Evolutionary conservation across 2,113 vertebrate species (phyloP).

Genomic region (Phoxinus phoxinus): DNA sequence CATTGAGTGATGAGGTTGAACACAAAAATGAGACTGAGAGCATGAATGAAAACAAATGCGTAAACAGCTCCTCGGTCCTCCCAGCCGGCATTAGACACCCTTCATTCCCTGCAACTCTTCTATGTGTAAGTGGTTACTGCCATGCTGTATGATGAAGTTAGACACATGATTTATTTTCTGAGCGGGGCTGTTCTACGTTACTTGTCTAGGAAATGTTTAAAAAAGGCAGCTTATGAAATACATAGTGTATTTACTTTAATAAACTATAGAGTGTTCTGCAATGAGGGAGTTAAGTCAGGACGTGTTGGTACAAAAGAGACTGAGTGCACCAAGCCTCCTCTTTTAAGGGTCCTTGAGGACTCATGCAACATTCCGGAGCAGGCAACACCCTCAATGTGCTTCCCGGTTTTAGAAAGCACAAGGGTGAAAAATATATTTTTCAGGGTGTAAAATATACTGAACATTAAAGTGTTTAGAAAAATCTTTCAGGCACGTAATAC

Average conservation of each 20-base stretch:
- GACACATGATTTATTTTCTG: slow-evolving; percentile 19
- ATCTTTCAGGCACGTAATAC: not conserved
- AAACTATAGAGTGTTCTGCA: slow-evolving; percentile 28
- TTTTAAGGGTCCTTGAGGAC: slow-evolving; percentile 72
- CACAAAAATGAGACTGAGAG: not conserved
- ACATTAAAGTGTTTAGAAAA: slow-evolving; percentile 25
- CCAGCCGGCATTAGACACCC: not conserved
- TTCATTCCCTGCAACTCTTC: slow-evolving; percentile 10
- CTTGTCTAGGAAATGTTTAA: slow-evolving; percentile 33
- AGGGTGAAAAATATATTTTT: not conserved
- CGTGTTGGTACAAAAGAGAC: slow-evolving; percentile 51
- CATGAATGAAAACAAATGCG: not conserved
- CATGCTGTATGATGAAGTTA: slow-evolving; percentile 31
- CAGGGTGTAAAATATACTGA: not conserved
- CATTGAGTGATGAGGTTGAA: slow-evolving; percentile 1
- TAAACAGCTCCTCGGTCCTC: not conserved
- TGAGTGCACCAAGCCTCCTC: slow-evolving; percentile 55
- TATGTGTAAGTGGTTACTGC: slow-evolving; percentile 21
- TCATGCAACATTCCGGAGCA: slow-evolving; percentile 75
- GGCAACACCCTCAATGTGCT: slow-evolving; percentile 40
- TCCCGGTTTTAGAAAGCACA: not conserved
- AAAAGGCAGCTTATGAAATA: slow-evolving; percentile 26
- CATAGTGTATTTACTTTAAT: slow-evolving; percentile 25
- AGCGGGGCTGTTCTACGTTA: slow-evolving; percentile 20
- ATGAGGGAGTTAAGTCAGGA: slow-evolving; percentile 47